These are phyloP conservation scores for Phaonia tiefii DNA, from an alignment of 2,888 invertebrate genomes.

Conservation along the genomic window DNA sequence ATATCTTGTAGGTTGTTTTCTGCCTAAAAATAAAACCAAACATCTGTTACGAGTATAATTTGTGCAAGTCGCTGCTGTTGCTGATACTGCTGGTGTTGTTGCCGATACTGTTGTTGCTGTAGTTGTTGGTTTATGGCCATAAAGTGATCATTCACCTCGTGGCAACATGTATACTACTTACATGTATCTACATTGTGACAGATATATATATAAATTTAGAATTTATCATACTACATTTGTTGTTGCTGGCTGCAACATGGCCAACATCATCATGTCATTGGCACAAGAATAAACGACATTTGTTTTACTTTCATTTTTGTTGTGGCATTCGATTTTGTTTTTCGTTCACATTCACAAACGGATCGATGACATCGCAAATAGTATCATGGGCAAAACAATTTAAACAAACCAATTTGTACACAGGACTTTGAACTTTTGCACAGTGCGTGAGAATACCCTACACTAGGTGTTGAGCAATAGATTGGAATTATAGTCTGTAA, in stretches of 20 bases:
- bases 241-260: not conserved
- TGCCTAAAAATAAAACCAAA: constrained; percentile 5
- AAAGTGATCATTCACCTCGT: constrained; percentile 64
- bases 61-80: not conserved
- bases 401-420: not conserved
- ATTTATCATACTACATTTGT: no score
- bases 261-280: constrained; percentile 59
- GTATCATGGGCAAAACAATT: not conserved
- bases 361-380: not conserved
- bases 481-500: no score
- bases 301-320: constrained; percentile 38
- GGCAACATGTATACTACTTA: no score
- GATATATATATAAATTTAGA: no score
- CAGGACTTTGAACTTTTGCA: not conserved
- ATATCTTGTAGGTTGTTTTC: not conserved
- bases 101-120: no score
- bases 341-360: constrained; percentile 6
- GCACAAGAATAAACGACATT: constrained; percentile 57
- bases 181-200: no score
- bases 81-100: not conserved
- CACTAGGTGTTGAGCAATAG: no score
- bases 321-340: no score
- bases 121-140: constrained; percentile 43
- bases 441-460: no score
- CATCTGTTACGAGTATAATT: not conserved